These are phyloP conservation scores for Xestia ashworthii DNA, from an alignment of 2,888 invertebrate species.

Conservation along the genomic window DNA sequence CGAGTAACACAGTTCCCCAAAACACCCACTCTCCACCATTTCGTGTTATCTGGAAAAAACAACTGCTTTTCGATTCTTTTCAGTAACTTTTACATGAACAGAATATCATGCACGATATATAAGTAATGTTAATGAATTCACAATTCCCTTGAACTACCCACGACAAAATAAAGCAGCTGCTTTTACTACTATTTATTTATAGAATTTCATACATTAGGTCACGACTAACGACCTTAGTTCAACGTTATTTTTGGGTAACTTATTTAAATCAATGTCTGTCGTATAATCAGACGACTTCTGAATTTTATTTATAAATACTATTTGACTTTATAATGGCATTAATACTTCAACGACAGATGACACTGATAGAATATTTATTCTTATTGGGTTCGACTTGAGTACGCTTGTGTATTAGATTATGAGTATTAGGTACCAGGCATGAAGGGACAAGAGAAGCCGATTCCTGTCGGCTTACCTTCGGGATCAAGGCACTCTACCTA, in stretches of 20 bases:
- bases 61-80: not conserved
- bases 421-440: not conserved
- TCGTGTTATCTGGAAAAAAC: not conserved
- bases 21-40: not conserved
- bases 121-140: not conserved
- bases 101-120: not conserved
- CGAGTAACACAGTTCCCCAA: not conserved
- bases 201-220: not conserved
- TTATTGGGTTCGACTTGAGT: slow-evolving; percentile 12
- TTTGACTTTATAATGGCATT: slow-evolving; percentile 53
- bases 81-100: not conserved
- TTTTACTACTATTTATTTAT: slow-evolving; percentile 12
- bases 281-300: slow-evolving; percentile 27
- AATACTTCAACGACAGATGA: slow-evolving; percentile 34
- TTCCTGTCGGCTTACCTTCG: too few relatives aligned
- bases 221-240: not conserved
- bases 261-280: slow-evolving; percentile 50
- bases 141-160: not conserved
- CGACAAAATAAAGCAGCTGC: not conserved
- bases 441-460: too few relatives aligned
- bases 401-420: not conserved
- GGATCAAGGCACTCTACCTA: too few relatives aligned
- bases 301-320: slow-evolving; percentile 33
- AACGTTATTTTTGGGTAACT: slow-evolving; percentile 24
- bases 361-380: slow-evolving; percentile 33